These are phyloP conservation scores for Solea senegalensis DNA, from an alignment of 2,113 vertebrate genomes.

Conservation along the genomic window DNA sequence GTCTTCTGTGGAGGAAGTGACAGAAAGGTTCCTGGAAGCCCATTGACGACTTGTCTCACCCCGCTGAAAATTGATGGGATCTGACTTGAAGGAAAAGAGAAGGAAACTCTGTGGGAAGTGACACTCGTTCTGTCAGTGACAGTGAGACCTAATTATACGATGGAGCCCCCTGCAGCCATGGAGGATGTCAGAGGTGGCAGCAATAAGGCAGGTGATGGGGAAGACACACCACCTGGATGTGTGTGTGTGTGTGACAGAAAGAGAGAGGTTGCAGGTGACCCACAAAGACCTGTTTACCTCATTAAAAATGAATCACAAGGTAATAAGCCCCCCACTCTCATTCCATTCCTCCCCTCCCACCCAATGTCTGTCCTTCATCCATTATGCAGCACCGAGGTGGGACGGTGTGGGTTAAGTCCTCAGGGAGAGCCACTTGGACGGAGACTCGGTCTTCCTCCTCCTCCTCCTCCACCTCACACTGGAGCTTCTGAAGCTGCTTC, in stretches of 20 bases:
- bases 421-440: constrained; percentile 74
- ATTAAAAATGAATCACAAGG: constrained; percentile 84
- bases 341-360: constrained; percentile 28
- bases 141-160: constrained; percentile 80
- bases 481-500: constrained; percentile 20
- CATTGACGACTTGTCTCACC: constrained; percentile 64
- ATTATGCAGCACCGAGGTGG: constrained; percentile 78
- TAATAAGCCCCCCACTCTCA: constrained; percentile 68
- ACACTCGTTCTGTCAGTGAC: constrained; percentile 73
- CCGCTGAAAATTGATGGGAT: constrained; percentile 74
- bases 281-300: constrained; percentile 80
- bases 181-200: constrained; percentile 71
- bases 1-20: constrained; percentile 35
- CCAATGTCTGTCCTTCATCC: constrained; percentile 74
- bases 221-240: constrained; percentile 60
- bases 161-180: constrained; percentile 67
- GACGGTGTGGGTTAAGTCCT: constrained; percentile 67
- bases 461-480: constrained; percentile 27
- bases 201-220: constrained; percentile 65
- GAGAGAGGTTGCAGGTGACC: constrained; percentile 74
- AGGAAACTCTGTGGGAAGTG: constrained; percentile 60
- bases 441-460: constrained; percentile 27
- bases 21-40: constrained; percentile 56
- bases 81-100: constrained; percentile 64
- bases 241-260: constrained; percentile 9